Conservation (phyloP, 2,797 vertebrate genomes). For the Thripadectes ignobilis region DNA sequence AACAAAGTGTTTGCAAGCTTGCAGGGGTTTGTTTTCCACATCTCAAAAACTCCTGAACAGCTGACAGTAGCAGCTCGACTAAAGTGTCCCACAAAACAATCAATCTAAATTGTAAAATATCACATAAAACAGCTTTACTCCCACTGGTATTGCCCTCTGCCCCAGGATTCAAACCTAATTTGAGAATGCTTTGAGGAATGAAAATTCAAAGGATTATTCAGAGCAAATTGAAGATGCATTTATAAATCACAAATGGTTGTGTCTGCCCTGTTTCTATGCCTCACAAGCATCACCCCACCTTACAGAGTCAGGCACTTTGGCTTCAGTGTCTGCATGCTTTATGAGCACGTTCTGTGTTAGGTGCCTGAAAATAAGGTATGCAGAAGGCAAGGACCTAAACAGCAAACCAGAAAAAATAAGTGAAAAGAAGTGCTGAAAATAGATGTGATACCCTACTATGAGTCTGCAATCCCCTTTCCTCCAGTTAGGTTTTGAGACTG, state of each 20-base stretch:
- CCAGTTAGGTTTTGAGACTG: neutral
- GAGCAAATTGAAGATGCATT: neutral
- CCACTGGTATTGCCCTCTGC: neutral
- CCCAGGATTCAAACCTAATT: slow-evolving; percentile 18
- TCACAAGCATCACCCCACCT: neutral
- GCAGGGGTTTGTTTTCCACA: slow-evolving; percentile 31
- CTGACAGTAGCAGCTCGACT: slow-evolving; percentile 43
- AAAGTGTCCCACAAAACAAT: slow-evolving; percentile 25
- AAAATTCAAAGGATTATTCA: slow-evolving; percentile 10
- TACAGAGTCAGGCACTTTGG: neutral
- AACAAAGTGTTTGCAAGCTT: slow-evolving; percentile 51
- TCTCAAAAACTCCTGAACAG: slow-evolving; percentile 47
- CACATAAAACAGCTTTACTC: neutral
- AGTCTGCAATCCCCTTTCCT: neutral
- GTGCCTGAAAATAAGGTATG: neutral
- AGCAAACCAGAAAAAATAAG: neutral
- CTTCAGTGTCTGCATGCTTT: neutral
- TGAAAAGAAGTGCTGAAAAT: neutral
- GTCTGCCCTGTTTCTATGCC: neutral
- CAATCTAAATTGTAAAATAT: slow-evolving; percentile 43
- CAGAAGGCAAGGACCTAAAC: neutral
- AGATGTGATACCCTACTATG: neutral
- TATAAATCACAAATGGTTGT: neutral
- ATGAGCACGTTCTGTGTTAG: rapidly evolving
- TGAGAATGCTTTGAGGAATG: neutral